A percentile compares a stretch with the other conserved stretches of the same genome.
Conservation (phyloP, 2,888 invertebrate species). For the Ornithoptera priamus region DNA sequence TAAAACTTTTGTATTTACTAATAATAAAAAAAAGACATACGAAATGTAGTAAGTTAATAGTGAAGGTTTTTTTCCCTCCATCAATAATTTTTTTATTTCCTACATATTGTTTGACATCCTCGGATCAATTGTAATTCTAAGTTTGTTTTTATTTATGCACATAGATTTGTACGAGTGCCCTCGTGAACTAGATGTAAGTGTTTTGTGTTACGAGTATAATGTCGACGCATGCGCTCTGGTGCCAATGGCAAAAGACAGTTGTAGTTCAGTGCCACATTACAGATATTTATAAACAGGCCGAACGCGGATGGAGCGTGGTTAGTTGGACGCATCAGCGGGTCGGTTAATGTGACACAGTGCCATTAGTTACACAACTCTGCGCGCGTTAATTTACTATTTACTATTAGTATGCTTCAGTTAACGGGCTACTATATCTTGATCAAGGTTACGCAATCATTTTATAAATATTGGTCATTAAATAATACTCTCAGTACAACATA, state of each 20-base stretch:
- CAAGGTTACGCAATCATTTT: background rate
- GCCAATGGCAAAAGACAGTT: conserved; percentile 15
- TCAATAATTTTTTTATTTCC: background rate
- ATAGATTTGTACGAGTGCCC: conserved; percentile 6
- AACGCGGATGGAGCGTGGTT: background rate
- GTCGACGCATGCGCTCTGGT: conserved; percentile 4
- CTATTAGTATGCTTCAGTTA: conserved; percentile 6
- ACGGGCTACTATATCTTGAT: background rate
- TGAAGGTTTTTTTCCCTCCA: background rate
- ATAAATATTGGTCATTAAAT: background rate
- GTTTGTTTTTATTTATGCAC: background rate
- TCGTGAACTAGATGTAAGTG: conserved; percentile 2
- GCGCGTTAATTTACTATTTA: conserved; percentile 19
- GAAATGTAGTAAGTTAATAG: no score
- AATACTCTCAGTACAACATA: no score
- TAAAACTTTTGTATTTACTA: no score
- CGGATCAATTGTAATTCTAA: background rate
- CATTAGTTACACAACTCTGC: conserved; percentile 22
- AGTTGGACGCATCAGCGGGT: conserved; percentile 14
- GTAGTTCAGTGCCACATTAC: conserved; percentile 16
- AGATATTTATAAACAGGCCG: conserved; percentile 22
- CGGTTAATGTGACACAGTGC: conserved; percentile 3
- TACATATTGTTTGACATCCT: background rate
- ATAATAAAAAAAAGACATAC: no score
- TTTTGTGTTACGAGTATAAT: conserved; percentile 4